Conservation (phyloP, 2,888 invertebrate genomes). For the Polia nebulosa region DNA sequence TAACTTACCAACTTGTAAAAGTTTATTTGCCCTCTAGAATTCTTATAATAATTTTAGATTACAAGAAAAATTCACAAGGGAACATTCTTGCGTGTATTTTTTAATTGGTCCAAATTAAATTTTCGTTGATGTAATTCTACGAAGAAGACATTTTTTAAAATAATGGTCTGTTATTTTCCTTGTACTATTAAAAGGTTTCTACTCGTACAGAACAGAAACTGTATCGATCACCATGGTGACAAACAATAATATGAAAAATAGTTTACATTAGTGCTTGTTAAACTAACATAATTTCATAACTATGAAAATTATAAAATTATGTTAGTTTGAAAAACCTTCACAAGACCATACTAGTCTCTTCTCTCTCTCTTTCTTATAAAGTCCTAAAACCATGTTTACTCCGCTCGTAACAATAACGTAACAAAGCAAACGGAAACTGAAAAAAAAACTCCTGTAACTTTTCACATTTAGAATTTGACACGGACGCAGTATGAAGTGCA, state of each 20-base stretch:
- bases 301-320: no score
- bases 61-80: constrained; percentile 2
- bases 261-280: no score
- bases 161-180: not conserved
- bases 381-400: not conserved
- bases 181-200: not conserved
- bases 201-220: no score
- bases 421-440: constrained; percentile 8
- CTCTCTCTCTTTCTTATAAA: no score
- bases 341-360: not conserved
- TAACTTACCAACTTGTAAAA: constrained; percentile 73
- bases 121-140: not conserved
- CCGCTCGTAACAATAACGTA: not conserved
- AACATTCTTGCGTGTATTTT: not conserved
- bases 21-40: constrained; percentile 65
- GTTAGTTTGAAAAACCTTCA: not conserved
- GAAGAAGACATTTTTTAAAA: not conserved
- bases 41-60: constrained; percentile 35
- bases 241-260: no score
- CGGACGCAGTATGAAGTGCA: constrained; percentile 72
- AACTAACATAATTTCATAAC: no score
- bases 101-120: not conserved
- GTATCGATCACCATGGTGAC: no score
- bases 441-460: constrained; percentile 14
- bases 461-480: constrained; percentile 53